A percentile compares a stretch with the other conserved stretches of the same genome.
Conservation (phyloP, 2,888 invertebrate species). For the Synanthedon formicaeformis region DNA sequence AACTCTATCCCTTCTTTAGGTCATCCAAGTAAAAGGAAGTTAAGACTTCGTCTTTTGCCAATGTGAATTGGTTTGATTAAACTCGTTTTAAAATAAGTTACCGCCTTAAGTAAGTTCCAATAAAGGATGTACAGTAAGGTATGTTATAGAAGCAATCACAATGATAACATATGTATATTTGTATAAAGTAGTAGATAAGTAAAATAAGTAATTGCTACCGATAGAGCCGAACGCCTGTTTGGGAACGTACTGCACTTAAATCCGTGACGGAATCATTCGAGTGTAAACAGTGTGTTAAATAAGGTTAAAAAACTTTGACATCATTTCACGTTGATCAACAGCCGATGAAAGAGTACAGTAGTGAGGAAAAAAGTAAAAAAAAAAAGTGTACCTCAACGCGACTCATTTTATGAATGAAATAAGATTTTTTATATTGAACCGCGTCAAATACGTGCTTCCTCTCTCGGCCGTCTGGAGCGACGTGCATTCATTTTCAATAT, state of each 20-base stretch:
- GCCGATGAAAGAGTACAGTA: conserved; percentile 24
- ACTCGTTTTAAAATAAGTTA: too few relatives aligned
- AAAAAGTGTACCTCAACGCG: conserved; percentile 51
- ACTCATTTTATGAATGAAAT: conserved; percentile 71
- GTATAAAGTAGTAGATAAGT: too few relatives aligned
- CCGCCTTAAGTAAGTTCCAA: too few relatives aligned
- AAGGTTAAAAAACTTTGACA: conserved; percentile 43
- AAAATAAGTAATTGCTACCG: too few relatives aligned
- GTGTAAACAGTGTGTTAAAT: conserved; percentile 62
- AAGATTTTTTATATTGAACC: conserved; percentile 59
- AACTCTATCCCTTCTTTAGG: too few relatives aligned
- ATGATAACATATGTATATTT: too few relatives aligned
- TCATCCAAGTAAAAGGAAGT: too few relatives aligned
- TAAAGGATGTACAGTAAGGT: too few relatives aligned
- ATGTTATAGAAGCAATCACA: too few relatives aligned
- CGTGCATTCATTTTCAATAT: conserved; percentile 63
- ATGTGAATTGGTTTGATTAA: too few relatives aligned
- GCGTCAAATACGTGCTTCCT: conserved; percentile 69
- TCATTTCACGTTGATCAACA: conserved; percentile 65
- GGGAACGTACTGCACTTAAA: conserved; percentile 27
- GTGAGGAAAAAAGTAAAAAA: conserved; percentile 28
- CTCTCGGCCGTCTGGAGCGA: conserved; percentile 42
- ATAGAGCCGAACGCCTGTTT: background rate
- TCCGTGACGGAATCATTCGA: conserved; percentile 47
- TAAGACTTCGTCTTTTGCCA: too few relatives aligned